These are phyloP conservation scores for Chloroceryle aenea DNA, from an alignment of 2,113 vertebrate species.

Conservation along the genomic window DNA sequence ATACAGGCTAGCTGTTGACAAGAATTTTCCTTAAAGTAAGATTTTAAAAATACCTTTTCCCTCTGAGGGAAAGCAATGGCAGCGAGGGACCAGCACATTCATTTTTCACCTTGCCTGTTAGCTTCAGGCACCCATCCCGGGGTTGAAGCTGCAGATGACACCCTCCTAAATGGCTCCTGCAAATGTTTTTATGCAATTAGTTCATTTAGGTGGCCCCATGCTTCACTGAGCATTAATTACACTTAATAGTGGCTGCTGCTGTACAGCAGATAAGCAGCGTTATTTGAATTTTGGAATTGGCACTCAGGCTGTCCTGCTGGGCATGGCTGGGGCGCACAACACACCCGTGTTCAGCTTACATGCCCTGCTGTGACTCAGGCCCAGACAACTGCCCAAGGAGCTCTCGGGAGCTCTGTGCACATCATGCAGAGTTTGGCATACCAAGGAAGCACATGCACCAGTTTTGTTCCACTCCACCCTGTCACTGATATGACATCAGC, in stretches of 20 bases:
- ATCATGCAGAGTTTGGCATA: neutral
- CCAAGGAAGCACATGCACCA: neutral
- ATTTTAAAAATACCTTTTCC: neutral
- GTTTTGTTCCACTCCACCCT: fast-evolving
- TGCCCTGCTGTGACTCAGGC: neutral
- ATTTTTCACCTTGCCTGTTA: fast-evolving
- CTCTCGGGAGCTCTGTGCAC: fast-evolving
- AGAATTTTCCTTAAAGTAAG: neutral
- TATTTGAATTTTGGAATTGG: neutral
- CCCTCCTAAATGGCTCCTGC: neutral
- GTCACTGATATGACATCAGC: fast-evolving
- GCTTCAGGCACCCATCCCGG: neutral
- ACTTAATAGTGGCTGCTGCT: constrained; percentile 9
- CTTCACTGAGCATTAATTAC: constrained; percentile 33
- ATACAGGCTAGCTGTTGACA: neutral
- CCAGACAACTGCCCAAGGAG: neutral
- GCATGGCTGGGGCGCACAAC: neutral
- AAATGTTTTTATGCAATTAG: neutral
- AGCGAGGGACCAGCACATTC: fast-evolving
- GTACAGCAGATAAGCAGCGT: neutral
- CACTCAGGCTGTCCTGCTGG: neutral
- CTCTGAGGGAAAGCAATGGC: neutral
- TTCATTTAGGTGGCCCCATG: neutral
- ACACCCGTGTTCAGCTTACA: neutral
- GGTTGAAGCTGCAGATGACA: neutral